Conservation (phyloP, 2,797 vertebrate species). For the Rhinatrema bivittatum region DNA sequence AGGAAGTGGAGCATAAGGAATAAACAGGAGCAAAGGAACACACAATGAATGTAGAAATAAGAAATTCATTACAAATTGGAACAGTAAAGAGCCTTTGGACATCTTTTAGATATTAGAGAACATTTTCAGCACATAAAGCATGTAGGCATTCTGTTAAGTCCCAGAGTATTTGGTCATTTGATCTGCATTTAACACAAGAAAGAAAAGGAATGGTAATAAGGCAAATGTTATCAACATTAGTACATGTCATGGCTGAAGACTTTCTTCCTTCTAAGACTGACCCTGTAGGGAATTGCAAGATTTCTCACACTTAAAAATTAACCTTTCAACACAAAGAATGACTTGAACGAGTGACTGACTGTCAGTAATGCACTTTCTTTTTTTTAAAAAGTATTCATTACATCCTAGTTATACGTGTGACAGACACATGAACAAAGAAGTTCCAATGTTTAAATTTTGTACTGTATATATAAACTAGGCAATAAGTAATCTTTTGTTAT, state of each 20-base stretch:
- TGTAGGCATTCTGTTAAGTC: constrained; percentile 42
- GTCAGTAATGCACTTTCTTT: constrained; percentile 17
- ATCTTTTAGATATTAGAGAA: constrained; percentile 30
- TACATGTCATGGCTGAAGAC: constrained; percentile 28
- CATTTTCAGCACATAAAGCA: constrained; percentile 44
- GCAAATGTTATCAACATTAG: constrained; percentile 39
- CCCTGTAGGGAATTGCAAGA: constrained; percentile 23
- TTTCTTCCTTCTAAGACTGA: constrained; percentile 20
- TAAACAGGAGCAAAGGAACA: too few species aligned
- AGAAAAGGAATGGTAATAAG: constrained; percentile 48
- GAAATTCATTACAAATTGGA: constrained; percentile 48
- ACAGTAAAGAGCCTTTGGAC: constrained; percentile 43
- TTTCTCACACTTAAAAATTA: constrained; percentile 18
- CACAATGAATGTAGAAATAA: constrained; percentile 30
- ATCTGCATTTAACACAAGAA: constrained; percentile 41
- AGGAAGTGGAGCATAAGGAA: constrained; percentile 30
- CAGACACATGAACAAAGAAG: constrained; percentile 23
- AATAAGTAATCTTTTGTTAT: constrained; percentile 13
- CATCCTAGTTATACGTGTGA: constrained; percentile 12
- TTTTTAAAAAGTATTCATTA: constrained; percentile 16
- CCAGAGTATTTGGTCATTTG: constrained; percentile 58
- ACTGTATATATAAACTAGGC: constrained; percentile 23
- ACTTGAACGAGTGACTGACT: constrained; percentile 18
- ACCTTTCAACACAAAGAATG: constrained; percentile 7
- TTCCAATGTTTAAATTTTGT: constrained; percentile 21